Base-by-base conservation (phyloP, 1,140 invertebrate species). In the Amphibalanus amphitrite region DNA sequence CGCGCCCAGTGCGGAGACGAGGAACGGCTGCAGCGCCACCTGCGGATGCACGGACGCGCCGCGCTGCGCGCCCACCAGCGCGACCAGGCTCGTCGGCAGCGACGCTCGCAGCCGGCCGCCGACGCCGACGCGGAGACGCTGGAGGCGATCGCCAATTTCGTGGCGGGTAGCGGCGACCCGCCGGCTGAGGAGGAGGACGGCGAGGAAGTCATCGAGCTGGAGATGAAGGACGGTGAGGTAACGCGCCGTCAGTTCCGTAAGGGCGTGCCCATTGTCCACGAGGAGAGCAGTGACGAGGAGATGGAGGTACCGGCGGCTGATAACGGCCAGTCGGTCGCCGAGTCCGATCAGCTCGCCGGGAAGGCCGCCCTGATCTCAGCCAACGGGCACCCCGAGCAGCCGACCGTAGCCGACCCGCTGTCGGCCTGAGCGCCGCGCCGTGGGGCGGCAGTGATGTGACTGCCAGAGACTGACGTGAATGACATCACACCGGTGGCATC, bases 161-260 rank as follows among this genome's bases (percentile, higher is more conserved):
- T 67, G 65, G 65, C 65, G 10, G 65, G 64, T 23, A 26, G 26
- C 26, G 64, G 65, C 28, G 15, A 8, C 3, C 8, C 23, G 28
- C 26, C 65, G 65, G 65, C 15, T 0, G 65, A 67, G 6, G 65
- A 67, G 3, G 65, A 67, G 17, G 65, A 28, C 65, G 65, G n/a
- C 23, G 65, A 67, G 23, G 65, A 67, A 26, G 65, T 67, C n/a
- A 67, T 67, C 65, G 65, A 67, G 65, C 65, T 67, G 65, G 65
- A 67, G n/a, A 67, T 67, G 65, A 67, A 67, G 65, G 65, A 67
- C n/a, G 65, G 65, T 3, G 3, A 67, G 65, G 28, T 67, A n/a
- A 67, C 65, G 65, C 65, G 28, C n/a, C 26, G 28, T 8, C 65
- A 67, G 65, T 25, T 67, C 4, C 15, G 65, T 1, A 26, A 28